phyloP scores from a whole-genome alignment of 2,797 vertebrate genomes.

The Pangasius larnaudii region DNA sequence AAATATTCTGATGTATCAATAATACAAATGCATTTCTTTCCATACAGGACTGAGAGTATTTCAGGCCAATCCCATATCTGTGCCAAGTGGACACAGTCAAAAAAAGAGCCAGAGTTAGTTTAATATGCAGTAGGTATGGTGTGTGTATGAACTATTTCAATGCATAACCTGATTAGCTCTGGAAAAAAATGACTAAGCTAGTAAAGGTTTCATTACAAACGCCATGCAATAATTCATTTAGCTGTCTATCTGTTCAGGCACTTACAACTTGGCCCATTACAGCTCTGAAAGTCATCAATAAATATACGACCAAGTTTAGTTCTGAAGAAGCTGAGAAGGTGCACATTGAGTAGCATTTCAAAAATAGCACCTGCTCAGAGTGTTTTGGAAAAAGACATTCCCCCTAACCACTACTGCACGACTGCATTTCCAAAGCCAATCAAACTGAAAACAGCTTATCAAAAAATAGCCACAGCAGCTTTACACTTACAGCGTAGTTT shows the following conservation, averaged over 20 bases:
- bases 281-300: no score
- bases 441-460: constrained; percentile 28
- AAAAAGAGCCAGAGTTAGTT: not conserved
- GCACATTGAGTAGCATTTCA: no score
- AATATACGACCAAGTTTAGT: not conserved
- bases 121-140: no score
- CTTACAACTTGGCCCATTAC: not conserved
- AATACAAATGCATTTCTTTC: not conserved
- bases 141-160: not conserved
- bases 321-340: not conserved
- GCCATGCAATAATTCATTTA: not conserved
- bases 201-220: not conserved
- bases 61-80: not conserved
- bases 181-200: not conserved
- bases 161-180: not conserved
- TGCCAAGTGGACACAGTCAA: not conserved
- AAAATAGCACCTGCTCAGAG: not conserved
- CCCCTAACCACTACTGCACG: not conserved
- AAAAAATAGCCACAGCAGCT: constrained; percentile 12
- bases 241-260: not conserved
- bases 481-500: not conserved
- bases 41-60: not conserved
- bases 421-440: constrained; percentile 13
- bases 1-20: not conserved
- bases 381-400: not conserved